These are phyloP conservation scores for Columba janthina DNA, from an alignment of 2,113 vertebrate genomes.

Conservation along the genomic window DNA sequence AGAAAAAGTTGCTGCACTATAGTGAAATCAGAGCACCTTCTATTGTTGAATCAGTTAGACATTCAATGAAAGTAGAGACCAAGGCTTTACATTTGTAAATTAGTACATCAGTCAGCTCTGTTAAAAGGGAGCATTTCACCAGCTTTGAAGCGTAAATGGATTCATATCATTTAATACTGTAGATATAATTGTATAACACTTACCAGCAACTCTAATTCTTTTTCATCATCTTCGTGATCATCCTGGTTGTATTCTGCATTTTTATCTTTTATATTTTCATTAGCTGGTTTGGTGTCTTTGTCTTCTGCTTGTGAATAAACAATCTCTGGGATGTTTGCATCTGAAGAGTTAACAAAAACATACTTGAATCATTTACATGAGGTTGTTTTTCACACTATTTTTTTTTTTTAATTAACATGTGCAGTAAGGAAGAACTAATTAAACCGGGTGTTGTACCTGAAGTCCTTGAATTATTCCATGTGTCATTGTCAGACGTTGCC, in stretches of 20 bases:
- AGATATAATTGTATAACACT: slow-evolving; percentile 74
- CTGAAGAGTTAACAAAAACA: slow-evolving; percentile 72
- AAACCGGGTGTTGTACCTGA: slow-evolving; percentile 61
- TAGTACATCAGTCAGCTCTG: slow-evolving; percentile 65
- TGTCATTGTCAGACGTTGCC: slow-evolving; percentile 38
- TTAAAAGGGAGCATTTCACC: slow-evolving; percentile 62
- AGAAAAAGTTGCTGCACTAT: slow-evolving; percentile 61
- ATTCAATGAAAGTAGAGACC: slow-evolving; percentile 50
- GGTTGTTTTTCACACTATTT: background rate
- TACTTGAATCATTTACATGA: background rate
- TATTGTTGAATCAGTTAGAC: slow-evolving; percentile 64
- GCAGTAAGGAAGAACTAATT: slow-evolving; percentile 54
- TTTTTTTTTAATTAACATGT: slow-evolving; percentile 24
- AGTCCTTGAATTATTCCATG: slow-evolving; percentile 68
- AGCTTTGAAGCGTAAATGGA: slow-evolving; percentile 70
- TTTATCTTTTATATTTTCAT: slow-evolving; percentile 65
- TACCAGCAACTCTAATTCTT: slow-evolving; percentile 80
- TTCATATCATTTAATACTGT: slow-evolving; percentile 65
- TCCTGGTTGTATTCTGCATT: slow-evolving; percentile 47
- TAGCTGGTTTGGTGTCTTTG: slow-evolving; percentile 45
- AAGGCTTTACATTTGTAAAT: slow-evolving; percentile 69
- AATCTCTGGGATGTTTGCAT: slow-evolving; percentile 71
- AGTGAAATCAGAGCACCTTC: slow-evolving; percentile 69
- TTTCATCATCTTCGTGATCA: slow-evolving; percentile 71
- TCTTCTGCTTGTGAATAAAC: slow-evolving; percentile 72